These are phyloP conservation scores for Disparrhopalites patrizii DNA, from an alignment of 2,888 invertebrate genomes.

Conservation along the genomic window DNA sequence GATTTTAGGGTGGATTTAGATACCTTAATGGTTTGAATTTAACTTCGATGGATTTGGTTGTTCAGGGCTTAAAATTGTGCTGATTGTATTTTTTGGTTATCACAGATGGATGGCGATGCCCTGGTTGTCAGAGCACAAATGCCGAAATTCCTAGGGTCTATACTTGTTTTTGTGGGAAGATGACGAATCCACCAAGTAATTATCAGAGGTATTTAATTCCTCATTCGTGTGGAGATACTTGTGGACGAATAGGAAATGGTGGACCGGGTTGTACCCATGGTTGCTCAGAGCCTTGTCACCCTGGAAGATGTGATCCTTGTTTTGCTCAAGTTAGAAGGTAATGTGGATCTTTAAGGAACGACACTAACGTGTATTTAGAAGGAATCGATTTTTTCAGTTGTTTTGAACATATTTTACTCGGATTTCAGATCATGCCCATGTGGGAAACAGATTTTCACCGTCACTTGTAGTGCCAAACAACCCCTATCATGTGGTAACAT, in stretches of 20 bases:
- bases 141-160: slow-evolving; percentile 72
- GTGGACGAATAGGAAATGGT: slow-evolving; percentile 61
- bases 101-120: slow-evolving; percentile 89
- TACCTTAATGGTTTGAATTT: neutral
- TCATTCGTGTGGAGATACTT: slow-evolving; percentile 87
- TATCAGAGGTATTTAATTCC: slow-evolving; percentile 72
- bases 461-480: slow-evolving; percentile 69
- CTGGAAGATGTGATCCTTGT: slow-evolving; percentile 49
- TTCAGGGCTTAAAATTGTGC: neutral
- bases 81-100: slow-evolving; percentile 23
- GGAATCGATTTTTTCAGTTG: neutral
- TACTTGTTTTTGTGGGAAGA: slow-evolving; percentile 84
- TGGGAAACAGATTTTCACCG: slow-evolving; percentile 64
- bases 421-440: slow-evolving; percentile 72
- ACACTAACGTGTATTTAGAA: slow-evolving; percentile 1
- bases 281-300: slow-evolving; percentile 88
- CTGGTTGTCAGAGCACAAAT: slow-evolving; percentile 85
- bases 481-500: slow-evolving; percentile 67
- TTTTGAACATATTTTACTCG: neutral
- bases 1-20: no score
- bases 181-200: slow-evolving; percentile 59
- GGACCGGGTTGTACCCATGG: slow-evolving; percentile 54
- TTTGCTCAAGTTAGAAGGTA: slow-evolving; percentile 18
- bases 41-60: neutral
- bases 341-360: no score